Percentiles rank a stretch among this genome's conserved stretches.
These are phyloP conservation scores for Siniperca chuatsi DNA, from an alignment of 2,113 vertebrate species.

Conservation along the genomic window DNA sequence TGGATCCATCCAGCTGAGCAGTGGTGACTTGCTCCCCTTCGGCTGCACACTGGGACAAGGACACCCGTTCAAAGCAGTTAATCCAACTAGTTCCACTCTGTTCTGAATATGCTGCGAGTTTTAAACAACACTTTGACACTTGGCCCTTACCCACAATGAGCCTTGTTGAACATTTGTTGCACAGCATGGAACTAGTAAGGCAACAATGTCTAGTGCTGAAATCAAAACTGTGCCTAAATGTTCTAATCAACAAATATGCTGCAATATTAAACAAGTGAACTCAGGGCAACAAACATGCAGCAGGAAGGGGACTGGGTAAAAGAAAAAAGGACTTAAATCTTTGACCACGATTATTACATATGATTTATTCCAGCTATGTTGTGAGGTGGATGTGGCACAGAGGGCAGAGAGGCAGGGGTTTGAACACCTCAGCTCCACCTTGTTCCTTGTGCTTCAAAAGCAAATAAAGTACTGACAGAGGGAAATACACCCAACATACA, in stretches of 20 bases:
- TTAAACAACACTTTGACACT: neutral
- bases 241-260: conserved; percentile 12
- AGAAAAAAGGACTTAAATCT: neutral
- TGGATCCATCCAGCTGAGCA: conserved; percentile 14
- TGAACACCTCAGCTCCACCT: conserved; percentile 14
- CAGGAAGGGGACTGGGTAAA: neutral
- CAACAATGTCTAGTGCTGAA: neutral
- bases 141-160: neutral
- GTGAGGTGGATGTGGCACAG: neutral
- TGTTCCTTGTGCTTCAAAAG: conserved; percentile 27
- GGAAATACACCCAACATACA: neutral
- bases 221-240: neutral
- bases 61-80: neutral
- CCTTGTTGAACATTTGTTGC: neutral
- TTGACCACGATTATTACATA: neutral
- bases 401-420: neutral
- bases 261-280: neutral
- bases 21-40: neutral
- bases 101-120: neutral
- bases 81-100: neutral
- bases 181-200: neutral
- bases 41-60: conserved; percentile 11
- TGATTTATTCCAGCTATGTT: neutral
- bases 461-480: conserved; percentile 35
- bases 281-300: neutral